Evolutionary conservation across 2,888 invertebrate species (phyloP), one percentile per base, ranked within the genome.

Genomic region (Eristalis tenax): DNA sequence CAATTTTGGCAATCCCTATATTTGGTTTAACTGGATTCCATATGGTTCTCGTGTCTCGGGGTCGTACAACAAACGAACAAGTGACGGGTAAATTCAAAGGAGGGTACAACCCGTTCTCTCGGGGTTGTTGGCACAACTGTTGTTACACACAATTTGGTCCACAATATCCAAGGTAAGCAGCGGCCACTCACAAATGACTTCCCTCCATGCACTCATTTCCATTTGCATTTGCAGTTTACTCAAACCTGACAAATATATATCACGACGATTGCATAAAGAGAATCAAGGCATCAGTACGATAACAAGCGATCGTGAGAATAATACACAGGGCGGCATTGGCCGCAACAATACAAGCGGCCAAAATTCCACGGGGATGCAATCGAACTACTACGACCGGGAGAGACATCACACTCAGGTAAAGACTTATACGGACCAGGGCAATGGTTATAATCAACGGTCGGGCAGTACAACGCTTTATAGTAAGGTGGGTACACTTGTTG

Each of bases 21-120:
- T 96, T 98, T 93, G 99, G 99, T 89, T 94, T 99, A 92, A 99
- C 99, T 85, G 98, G 98, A 87, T 99, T 99, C 94, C 99, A 99
- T 93, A 96, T 99, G 94, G 97, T 99, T 91, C 95, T 99, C 89
- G 99, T 99, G 75, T 97, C 98, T 35, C 94, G 99, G 88, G 99
- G 99, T 56, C 95, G 99, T 89, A 99, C 99, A 79, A 99, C 99
- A 89, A 99, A 99, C 94, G 99, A 99, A 94, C 99, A 99, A 95
- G 99, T 99, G 88, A 99, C 99, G 18, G 99, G 99, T 80, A 99
- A 99, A 94, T 99, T 99, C 94, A 98, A 98, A 91, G 98, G 98
- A 76, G 99, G 99, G 56, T 98, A 98, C 93, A 99, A 99, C 95
- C 99, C 99, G 75, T 99, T 99, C 94, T 98, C 98, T 4, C 95